Evolutionary conservation across 1,140 invertebrate species (phyloP).

Genomic region (Campoletis sonorensis): DNA sequence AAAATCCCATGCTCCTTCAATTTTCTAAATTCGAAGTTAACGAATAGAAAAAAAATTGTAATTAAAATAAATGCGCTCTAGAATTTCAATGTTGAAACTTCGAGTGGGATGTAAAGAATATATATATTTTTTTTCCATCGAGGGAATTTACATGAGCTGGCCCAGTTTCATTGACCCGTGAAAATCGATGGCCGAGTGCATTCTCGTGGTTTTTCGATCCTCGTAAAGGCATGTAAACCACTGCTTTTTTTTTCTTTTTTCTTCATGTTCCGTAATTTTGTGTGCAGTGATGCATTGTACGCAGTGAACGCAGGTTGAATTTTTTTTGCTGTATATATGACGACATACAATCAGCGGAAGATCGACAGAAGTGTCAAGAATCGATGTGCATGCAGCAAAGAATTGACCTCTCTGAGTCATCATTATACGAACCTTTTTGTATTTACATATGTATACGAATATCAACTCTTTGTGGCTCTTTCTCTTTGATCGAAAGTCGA

Average conservation of each 20-base stretch:
- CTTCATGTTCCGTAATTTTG: neutral
- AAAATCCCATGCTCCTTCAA: no score
- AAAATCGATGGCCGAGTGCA: conserved; percentile 12
- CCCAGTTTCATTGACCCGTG: conserved; percentile 37
- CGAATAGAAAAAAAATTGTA: no score
- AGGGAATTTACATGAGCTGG: neutral
- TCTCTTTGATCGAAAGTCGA: neutral
- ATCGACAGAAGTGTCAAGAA: neutral
- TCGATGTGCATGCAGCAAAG: neutral
- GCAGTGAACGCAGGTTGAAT: neutral
- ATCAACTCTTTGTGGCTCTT: neutral
- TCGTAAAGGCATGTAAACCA: neutral
- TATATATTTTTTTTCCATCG: no score
- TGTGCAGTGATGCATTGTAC: conserved; percentile 11
- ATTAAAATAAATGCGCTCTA: no score
- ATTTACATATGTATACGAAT: neutral
- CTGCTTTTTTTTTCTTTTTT: no score
- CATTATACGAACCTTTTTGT: neutral
- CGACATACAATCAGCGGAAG: conserved; percentile 14
- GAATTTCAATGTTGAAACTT: no score
- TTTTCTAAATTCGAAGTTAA: no score
- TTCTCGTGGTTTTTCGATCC: conserved; percentile 41
- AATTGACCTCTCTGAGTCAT: neutral
- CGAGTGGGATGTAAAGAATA: no score
- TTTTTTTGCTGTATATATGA: neutral